Evolutionary conservation across 2,113 vertebrate species (phyloP).

Genomic region (Python bivittatus): DNA sequence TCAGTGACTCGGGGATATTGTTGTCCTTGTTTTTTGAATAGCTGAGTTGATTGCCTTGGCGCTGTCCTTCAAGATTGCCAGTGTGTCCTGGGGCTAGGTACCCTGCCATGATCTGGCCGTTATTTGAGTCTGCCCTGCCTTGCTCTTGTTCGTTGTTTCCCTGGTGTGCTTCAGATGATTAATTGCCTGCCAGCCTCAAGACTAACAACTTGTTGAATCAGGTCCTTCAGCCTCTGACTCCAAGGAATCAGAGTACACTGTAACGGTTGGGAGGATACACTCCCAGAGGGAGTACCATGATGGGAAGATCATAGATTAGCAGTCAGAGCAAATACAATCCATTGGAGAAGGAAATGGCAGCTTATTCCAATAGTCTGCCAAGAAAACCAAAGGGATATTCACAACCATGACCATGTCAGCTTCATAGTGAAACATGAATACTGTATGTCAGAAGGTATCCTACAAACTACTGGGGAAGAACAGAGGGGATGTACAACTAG

Average conservation of each 20-base stretch:
- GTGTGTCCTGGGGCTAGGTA: no score
- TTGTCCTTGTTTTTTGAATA: no score
- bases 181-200: background rate
- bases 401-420: background rate
- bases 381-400: background rate
- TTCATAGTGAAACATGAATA: background rate
- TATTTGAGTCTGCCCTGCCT: no score
- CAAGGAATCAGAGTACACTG: background rate
- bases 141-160: no score
- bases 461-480: background rate
- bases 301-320: background rate
- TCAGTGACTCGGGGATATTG: no score
- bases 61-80: no score
- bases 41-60: no score
- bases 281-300: background rate
- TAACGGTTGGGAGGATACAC: background rate
- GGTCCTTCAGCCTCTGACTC: background rate
- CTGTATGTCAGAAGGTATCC: background rate
- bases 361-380: background rate
- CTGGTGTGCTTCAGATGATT: background rate
- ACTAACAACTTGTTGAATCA: background rate
- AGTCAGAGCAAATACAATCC: background rate
- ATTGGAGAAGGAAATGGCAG: background rate
- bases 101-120: no score
- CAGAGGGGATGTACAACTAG: background rate